Conservation (phyloP, 1,140 invertebrate species). For the Nasonia giraulti region DNA sequence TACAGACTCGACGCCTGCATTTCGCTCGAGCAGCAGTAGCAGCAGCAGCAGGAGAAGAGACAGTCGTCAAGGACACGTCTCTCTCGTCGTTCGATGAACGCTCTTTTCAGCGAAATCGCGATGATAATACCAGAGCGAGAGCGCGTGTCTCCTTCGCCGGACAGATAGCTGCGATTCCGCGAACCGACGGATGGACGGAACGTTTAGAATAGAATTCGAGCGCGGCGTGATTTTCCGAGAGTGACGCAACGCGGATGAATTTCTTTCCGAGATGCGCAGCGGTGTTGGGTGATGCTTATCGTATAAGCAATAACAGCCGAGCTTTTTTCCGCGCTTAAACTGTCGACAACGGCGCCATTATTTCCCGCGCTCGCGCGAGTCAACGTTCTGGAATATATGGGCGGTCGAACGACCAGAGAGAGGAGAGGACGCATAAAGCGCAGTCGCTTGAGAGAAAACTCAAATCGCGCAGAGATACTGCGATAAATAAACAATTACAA, state of each 20-base stretch:
- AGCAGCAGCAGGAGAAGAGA: background rate
- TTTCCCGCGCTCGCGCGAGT: slow-evolving; percentile 52
- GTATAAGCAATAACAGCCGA: background rate
- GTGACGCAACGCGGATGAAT: background rate
- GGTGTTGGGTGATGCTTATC: background rate
- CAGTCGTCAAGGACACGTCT: background rate
- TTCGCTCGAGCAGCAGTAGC: background rate
- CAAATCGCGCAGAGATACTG: no score
- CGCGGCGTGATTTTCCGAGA: background rate
- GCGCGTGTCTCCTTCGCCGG: slow-evolving; percentile 11
- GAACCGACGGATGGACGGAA: background rate
- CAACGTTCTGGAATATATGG: slow-evolving; percentile 66
- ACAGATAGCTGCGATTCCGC: slow-evolving; percentile 24
- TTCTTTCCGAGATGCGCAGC: background rate
- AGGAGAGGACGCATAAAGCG: slow-evolving; percentile 25
- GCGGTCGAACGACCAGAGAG: slow-evolving; percentile 48
- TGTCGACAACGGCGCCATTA: slow-evolving; percentile 26
- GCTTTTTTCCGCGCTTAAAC: background rate
- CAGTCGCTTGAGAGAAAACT: no score
- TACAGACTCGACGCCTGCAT: no score
- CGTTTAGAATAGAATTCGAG: slow-evolving; percentile 42
- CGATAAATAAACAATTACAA: background rate
- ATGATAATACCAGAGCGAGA: background rate
- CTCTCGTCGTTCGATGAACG: slow-evolving; percentile 7
- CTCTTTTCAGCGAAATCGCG: slow-evolving; percentile 8